Percentiles rank a stretch among this genome's conserved stretches.
These are phyloP conservation scores for Mythimna loreyi DNA, from an alignment of 2,888 invertebrate species.

Conservation along the genomic window DNA sequence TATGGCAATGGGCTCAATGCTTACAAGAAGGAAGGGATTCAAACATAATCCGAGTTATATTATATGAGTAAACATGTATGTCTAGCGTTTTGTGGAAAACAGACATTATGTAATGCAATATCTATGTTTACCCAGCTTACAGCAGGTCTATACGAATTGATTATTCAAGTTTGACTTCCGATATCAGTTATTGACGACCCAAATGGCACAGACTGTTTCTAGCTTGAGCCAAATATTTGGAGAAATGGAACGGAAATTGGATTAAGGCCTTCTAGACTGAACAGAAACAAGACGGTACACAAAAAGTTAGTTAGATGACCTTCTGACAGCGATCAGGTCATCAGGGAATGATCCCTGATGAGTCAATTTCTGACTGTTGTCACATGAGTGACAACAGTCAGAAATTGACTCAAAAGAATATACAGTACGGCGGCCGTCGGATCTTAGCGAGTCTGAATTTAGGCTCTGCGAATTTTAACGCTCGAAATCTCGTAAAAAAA, in stretches of 20 bases:
- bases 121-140: not conserved
- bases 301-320: too few relatives aligned
- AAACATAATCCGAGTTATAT: not conserved
- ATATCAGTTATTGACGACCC: constrained; percentile 17
- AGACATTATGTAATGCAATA: not conserved
- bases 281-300: too few relatives aligned
- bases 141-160: constrained; percentile 3
- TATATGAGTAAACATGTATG: not conserved
- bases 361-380: too few relatives aligned
- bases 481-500: too few relatives aligned
- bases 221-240: constrained; percentile 16
- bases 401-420: too few relatives aligned
- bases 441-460: too few relatives aligned
- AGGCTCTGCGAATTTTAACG: too few relatives aligned
- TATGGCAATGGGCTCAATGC: not conserved
- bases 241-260: constrained; percentile 5
- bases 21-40: not conserved
- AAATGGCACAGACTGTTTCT: constrained; percentile 9
- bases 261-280: not conserved
- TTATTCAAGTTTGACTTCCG: constrained; percentile 4
- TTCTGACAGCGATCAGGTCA: too few relatives aligned
- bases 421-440: too few relatives aligned
- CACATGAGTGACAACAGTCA: too few relatives aligned
- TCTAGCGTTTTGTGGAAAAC: not conserved
- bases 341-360: too few relatives aligned